Evolutionary conservation across 2,888 invertebrate genomes (phyloP), one percentile per base, ranked within the genome.

Genomic region (Plemyria rubiginata): DNA sequence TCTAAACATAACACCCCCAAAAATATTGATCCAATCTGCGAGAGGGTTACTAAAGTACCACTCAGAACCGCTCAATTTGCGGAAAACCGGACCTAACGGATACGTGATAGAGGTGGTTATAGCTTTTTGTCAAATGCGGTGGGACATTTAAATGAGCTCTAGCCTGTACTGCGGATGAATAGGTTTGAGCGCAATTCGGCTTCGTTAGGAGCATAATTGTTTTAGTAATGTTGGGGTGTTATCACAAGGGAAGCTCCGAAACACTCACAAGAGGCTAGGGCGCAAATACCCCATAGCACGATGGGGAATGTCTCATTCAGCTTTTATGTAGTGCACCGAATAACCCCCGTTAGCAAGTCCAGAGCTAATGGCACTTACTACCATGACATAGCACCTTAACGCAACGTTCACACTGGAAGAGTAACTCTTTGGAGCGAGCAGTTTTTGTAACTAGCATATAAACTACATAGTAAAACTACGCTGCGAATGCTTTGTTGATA

Each of bases 101-200:
- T 4, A 4, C 13, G 8, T 7, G 15, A 13, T 13, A 50, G 32
- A 57, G 53, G 15, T 36, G 28, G 46, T 60, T 57, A 45, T 60
- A 7, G 45, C 22, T 29, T 38, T 38, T 45, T 12, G 12, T 32
- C 3, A 52, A 52, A 13, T 7, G 28, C 11, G 15, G 38, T 54
- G 43, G 66, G 65, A 64, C 72, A 73, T 77, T 77, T 74, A 72
- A 81, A 82, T 71, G 77, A 76, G 73, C 75, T 70, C 78, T 79
- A 80, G 81, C 77, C 79, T 65, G 77, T 78, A 74, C 77, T 77
- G 73, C 76, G 74, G 75, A 71, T 76, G 66, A 71, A 76, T 74
- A 72, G 71, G 76, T 72, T 71, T 66, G 70, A 73, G 71, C 68
- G 72, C 56, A 49, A 62, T 67, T 63, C 54, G 13, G 43, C 36